Evolutionary conservation across 2,113 vertebrate species (phyloP).

Genomic region (Aramus guarauna): DNA sequence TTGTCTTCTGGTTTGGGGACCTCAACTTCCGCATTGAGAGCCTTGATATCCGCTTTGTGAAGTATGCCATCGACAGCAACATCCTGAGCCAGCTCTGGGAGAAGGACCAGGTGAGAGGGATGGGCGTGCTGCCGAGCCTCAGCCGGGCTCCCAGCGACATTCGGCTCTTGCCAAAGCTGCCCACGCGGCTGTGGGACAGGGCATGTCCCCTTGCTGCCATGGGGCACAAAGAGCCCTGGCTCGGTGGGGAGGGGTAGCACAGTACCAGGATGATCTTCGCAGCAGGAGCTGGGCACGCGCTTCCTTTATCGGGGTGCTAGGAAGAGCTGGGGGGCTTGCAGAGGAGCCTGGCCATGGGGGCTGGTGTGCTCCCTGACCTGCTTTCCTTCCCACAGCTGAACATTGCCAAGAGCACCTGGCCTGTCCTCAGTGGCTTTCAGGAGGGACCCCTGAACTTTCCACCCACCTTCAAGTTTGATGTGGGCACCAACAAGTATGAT

Average conservation of each 20-base stretch:
- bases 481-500: constrained; percentile 95
- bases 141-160: accelerated
- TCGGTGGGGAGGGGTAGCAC: background rate
- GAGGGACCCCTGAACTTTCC: constrained; percentile 92
- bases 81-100: constrained; percentile 93
- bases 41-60: constrained; percentile 94
- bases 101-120: constrained; percentile 89
- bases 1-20: constrained; percentile 98
- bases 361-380: background rate
- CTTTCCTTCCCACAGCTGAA: constrained; percentile 82
- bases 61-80: constrained; percentile 90
- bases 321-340: background rate
- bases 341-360: background rate
- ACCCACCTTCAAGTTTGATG: constrained; percentile 97
- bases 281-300: background rate
- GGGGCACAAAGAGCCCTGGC: background rate
- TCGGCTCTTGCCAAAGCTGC: background rate
- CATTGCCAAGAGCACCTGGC: constrained; percentile 90
- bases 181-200: background rate
- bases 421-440: constrained; percentile 90
- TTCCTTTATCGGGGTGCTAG: background rate
- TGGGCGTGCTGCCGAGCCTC: background rate
- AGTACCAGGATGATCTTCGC: background rate
- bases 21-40: constrained; percentile 97
- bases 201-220: background rate